A percentile compares a stretch with the other conserved stretches of the same genome.
Conservation (phyloP, 2,888 invertebrate species). For the Cetonia aurata region DNA sequence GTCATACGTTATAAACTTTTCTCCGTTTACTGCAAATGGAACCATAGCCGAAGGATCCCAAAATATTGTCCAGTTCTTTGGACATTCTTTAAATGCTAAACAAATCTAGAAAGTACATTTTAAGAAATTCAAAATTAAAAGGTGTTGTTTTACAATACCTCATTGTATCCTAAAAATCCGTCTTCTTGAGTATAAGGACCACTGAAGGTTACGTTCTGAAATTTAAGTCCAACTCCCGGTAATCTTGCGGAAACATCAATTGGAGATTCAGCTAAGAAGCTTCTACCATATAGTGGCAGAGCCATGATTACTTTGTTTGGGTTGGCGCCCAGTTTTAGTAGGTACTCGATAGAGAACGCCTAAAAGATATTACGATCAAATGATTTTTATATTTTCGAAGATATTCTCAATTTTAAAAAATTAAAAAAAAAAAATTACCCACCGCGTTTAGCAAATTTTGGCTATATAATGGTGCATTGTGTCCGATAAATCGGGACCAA, state of each 20-base stretch:
- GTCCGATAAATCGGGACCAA: constrained; percentile 82
- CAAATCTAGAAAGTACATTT: constrained; percentile 72
- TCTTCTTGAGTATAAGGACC: constrained; percentile 84
- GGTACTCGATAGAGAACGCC: constrained; percentile 84
- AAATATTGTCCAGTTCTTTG: constrained; percentile 71
- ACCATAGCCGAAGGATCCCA: constrained; percentile 80
- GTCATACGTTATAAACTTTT: constrained; percentile 83
- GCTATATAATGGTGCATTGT: constrained; percentile 81
- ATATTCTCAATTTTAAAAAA: background rate
- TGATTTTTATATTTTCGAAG: background rate
- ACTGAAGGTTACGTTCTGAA: constrained; percentile 75
- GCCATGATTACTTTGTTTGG: constrained; percentile 85
- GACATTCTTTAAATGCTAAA: constrained; percentile 70
- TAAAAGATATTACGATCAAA: constrained; percentile 58
- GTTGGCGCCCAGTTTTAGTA: constrained; percentile 80
- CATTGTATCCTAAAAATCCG: constrained; percentile 91
- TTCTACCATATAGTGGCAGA: constrained; percentile 86
- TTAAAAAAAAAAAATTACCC: constrained; percentile 59
- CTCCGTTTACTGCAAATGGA: constrained; percentile 73
- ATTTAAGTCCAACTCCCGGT: constrained; percentile 69
- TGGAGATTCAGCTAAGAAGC: constrained; percentile 73
- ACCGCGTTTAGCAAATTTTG: constrained; percentile 78
- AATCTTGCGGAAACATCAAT: constrained; percentile 52
- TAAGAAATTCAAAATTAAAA: constrained; percentile 10
- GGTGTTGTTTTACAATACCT: constrained; percentile 68